Evolutionary conservation across 2,113 vertebrate species (phyloP), one percentile per base, ranked within the genome.

Genomic region (Cnemophilus loriae): DNA sequence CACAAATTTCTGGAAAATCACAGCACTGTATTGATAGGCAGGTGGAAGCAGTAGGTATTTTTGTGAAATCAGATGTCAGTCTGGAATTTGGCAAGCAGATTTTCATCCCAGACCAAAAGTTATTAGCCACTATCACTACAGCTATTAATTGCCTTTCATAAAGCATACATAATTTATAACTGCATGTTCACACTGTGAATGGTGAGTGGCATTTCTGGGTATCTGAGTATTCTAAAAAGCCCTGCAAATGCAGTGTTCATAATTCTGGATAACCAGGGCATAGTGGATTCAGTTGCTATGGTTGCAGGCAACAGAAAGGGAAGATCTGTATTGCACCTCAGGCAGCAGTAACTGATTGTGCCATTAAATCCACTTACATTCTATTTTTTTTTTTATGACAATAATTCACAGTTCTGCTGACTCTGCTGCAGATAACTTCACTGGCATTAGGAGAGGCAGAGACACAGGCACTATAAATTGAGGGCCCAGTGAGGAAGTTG

Each of bases 261-360:
- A 57, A 84, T 89, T 84, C 86, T 84, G 77, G 64, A 92, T 93
- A 95, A 87, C 68, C 76, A 81, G 89, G 86, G 80, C 80, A 81
- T 41, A 87, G 93, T 92, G 73, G 65, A 86, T 95, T 90, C 86
- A 90, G 95, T 97, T 97, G 96, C 94, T 92, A 96, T 95, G 93
- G 94, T 96, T 96, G 89, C 96, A 92, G 55, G 89, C 83, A 92
- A 83, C 46, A 90, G 89, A 95, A 27, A 88, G 84, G 69, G 57
- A 95, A 91, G 64, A 84, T 94, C 44, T 91, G 60, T 95, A 22
- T 67, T 81, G 73, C 52, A 92, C 64, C 44, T 95, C 91, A 84
- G 93, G 68, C 89, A 92, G 89, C 80, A 92, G 30, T 60, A 87
- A 75, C 89, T 74, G 89, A 90, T 88, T 81, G 83, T 84, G 63